Evolutionary conservation across 2,797 vertebrate species (phyloP).

Genomic region (Eleutherodactylus coqui): DNA sequence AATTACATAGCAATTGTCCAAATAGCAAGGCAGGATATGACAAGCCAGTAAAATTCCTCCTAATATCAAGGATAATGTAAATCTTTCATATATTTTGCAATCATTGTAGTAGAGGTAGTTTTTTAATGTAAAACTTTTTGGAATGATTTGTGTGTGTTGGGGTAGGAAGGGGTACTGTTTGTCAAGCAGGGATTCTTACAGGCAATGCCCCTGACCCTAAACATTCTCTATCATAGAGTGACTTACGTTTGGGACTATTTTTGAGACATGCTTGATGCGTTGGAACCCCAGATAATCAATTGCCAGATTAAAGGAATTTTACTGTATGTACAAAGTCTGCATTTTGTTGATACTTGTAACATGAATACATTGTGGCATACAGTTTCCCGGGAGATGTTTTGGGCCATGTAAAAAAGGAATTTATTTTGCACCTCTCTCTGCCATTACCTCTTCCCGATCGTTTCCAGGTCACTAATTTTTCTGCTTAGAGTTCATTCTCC

Average conservation of each 20-base stretch:
- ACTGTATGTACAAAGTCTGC: neutral
- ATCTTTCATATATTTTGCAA: too few relatives aligned
- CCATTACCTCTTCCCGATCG: slow-evolving; percentile 92
- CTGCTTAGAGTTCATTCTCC: slow-evolving; percentile 97
- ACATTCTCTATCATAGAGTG: neutral
- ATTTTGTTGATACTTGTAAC: neutral
- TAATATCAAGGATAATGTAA: neutral
- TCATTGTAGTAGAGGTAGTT: too few relatives aligned
- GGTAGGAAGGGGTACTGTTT: too few relatives aligned
- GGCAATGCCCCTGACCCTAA: neutral
- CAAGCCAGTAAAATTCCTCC: too few relatives aligned
- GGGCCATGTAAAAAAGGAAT: slow-evolving; percentile 79
- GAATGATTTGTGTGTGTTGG: too few relatives aligned
- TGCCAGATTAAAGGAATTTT: neutral
- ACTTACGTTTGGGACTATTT: neutral
- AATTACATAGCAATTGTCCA: too few relatives aligned
- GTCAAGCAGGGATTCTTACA: too few relatives aligned
- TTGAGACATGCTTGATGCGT: neutral
- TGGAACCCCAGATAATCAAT: neutral
- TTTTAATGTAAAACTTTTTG: neutral
- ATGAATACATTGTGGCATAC: neutral
- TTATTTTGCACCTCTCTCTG: slow-evolving; percentile 78
- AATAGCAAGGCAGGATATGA: too few relatives aligned
- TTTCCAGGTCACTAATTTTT: slow-evolving; percentile 99
- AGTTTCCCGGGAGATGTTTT: slow-evolving; percentile 70